Percentiles rank a stretch among this genome's conserved stretches.
Conservation (phyloP, 2,888 invertebrate genomes). For the Apantesis nais region DNA sequence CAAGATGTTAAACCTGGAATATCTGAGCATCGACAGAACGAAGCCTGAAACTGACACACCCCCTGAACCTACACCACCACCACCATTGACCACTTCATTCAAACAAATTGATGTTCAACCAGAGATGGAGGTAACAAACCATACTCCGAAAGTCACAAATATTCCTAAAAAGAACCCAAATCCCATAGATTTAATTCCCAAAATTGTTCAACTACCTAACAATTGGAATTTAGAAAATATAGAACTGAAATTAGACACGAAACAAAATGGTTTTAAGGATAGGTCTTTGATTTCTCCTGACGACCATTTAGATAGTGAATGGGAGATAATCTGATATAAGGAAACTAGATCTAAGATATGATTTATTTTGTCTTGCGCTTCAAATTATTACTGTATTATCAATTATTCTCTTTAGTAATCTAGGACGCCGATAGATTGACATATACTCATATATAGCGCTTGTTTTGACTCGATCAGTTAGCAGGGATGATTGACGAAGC, state of each 20-base stretch:
- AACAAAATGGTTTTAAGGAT: conserved; percentile 63
- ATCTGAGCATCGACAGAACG: conserved; percentile 64
- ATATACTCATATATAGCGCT: not conserved
- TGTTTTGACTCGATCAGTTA: not conserved
- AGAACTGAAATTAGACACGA: conserved; percentile 69
- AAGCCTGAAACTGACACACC: conserved; percentile 30
- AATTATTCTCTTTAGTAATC: not conserved
- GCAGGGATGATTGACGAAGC: not conserved
- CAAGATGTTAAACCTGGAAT: conserved; percentile 88
- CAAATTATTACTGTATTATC: conserved; percentile 10
- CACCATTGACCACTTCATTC: conserved; percentile 15
- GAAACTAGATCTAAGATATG: conserved; percentile 23
- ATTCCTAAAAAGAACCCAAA: conserved; percentile 39
- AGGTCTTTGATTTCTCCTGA: conserved; percentile 68
- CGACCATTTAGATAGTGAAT: conserved; percentile 74
- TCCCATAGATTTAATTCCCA: conserved; percentile 72
- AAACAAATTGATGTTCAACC: conserved; percentile 32
- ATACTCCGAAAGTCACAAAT: conserved; percentile 28
- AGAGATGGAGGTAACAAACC: conserved; percentile 26
- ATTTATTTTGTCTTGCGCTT: conserved; percentile 2
- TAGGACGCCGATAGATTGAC: not conserved
- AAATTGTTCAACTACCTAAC: conserved; percentile 83
- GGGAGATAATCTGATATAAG: conserved; percentile 77
- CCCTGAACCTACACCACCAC: conserved; percentile 20
- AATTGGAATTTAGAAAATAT: conserved; percentile 86